These are phyloP conservation scores for Gonocerus acuteangulatus DNA, from an alignment of 2,888 invertebrate species.

Conservation along the genomic window DNA sequence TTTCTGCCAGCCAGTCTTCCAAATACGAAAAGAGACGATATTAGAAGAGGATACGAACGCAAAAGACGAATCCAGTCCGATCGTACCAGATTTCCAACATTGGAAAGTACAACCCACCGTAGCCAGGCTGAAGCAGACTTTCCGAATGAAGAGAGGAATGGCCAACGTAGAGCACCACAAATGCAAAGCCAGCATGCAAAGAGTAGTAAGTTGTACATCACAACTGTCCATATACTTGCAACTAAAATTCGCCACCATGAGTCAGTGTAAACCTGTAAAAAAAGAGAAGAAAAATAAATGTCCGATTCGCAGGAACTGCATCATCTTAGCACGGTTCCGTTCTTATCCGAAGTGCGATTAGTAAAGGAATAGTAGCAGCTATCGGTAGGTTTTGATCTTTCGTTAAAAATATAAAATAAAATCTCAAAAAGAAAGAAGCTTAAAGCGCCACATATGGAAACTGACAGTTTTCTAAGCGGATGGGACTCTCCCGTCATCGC, in stretches of 20 bases:
- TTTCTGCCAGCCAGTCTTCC: conserved; percentile 35
- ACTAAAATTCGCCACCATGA: conserved; percentile 42
- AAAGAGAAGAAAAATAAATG: no score
- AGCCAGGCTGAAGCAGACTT: conserved; percentile 1
- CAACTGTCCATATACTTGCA: conserved; percentile 42
- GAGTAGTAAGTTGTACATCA: conserved; percentile 46
- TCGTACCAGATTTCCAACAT: conserved; percentile 40
- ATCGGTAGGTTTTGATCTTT: no score
- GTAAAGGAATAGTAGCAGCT: no score
- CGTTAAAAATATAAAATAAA: no score
- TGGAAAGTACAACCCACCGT: conserved; percentile 36
- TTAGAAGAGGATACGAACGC: conserved; percentile 39
- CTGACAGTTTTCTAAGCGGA: no score
- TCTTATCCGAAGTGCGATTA: no score
- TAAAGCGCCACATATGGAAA: no score
- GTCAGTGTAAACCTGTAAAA: conserved; percentile 40
- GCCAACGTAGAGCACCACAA: conserved; percentile 44
- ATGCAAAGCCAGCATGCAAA: conserved; percentile 45
- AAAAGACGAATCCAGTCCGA: conserved; percentile 39
- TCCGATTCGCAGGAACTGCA: no score
- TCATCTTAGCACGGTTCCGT: no score
- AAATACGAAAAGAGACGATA: conserved; percentile 40
- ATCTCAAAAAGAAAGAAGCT: no score
- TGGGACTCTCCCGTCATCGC: no score
- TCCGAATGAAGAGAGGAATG: conserved; percentile 32